phyloP scores from a whole-genome alignment of 2,113 vertebrate genomes.

The Accipiter virgatus region DNA sequence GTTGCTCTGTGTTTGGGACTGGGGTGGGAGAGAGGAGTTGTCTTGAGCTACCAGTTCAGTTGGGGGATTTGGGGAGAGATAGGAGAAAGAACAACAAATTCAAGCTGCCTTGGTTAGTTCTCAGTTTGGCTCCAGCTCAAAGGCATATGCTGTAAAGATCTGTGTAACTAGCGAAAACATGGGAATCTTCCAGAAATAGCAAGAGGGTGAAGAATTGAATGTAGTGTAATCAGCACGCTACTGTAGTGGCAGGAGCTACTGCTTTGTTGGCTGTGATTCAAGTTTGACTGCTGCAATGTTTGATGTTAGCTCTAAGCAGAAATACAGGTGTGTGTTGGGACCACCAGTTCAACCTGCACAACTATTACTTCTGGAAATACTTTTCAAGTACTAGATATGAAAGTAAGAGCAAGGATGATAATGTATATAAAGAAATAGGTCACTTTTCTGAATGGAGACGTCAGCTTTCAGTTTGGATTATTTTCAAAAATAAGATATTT shows the following conservation, averaged over 20 bases:
- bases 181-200: neutral
- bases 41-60: neutral
- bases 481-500: neutral
- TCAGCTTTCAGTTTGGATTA: neutral
- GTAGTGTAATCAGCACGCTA: neutral
- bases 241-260: neutral
- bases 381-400: neutral
- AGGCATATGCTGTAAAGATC: neutral
- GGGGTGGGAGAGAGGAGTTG: rapidly evolving
- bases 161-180: neutral
- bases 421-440: neutral
- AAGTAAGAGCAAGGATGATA: neutral
- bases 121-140: neutral
- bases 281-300: neutral
- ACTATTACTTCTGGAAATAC: neutral
- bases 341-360: neutral
- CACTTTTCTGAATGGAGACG: neutral
- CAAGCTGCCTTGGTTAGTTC: neutral
- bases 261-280: neutral
- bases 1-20: neutral
- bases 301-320: neutral
- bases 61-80: neutral
- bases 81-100: neutral
- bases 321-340: neutral
- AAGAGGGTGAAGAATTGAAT: neutral